phyloP scores from a whole-genome alignment of 2,888 invertebrate species.

The Plebejus argus region DNA sequence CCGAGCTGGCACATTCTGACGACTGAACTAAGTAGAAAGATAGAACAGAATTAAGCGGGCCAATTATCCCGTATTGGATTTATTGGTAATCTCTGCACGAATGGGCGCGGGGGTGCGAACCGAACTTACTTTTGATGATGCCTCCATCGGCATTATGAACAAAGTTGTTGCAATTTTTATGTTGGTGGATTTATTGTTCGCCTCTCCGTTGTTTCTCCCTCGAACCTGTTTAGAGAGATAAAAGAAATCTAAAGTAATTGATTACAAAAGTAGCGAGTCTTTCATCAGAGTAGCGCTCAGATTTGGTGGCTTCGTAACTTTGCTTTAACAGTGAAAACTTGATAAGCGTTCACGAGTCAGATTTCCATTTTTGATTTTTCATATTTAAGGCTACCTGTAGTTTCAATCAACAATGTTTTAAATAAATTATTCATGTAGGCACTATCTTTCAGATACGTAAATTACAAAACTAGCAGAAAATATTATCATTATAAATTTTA shows the following conservation, averaged over 20 bases:
- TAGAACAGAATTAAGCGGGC: slow-evolving; percentile 81
- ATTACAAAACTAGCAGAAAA: too few relatives aligned
- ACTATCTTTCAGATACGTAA: too few relatives aligned
- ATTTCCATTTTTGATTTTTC: too few relatives aligned
- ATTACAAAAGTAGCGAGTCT: slow-evolving; percentile 69
- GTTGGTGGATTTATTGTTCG: slow-evolving; percentile 77
- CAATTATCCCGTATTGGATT: slow-evolving; percentile 82
- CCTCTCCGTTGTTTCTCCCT: slow-evolving; percentile 68
- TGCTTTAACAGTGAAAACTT: background rate
- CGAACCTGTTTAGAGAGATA: slow-evolving; percentile 72
- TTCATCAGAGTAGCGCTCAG: slow-evolving; percentile 57
- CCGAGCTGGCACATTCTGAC: slow-evolving; percentile 80
- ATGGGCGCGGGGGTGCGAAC: slow-evolving; percentile 80
- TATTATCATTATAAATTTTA: too few relatives aligned
- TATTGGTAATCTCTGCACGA: slow-evolving; percentile 82
- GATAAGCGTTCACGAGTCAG: too few relatives aligned
- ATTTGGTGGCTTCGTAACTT: slow-evolving; percentile 48
- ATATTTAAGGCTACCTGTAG: too few relatives aligned
- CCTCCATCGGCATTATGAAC: slow-evolving; percentile 78
- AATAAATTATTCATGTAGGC: too few relatives aligned
- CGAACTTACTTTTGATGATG: slow-evolving; percentile 80
- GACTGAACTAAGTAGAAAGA: slow-evolving; percentile 82
- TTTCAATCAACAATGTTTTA: too few relatives aligned
- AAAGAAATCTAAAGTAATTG: slow-evolving; percentile 64
- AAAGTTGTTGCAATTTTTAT: slow-evolving; percentile 81